Base-by-base conservation (phyloP, 2,888 invertebrate genomes). In the Eudasyphora cyanicolor region DNA sequence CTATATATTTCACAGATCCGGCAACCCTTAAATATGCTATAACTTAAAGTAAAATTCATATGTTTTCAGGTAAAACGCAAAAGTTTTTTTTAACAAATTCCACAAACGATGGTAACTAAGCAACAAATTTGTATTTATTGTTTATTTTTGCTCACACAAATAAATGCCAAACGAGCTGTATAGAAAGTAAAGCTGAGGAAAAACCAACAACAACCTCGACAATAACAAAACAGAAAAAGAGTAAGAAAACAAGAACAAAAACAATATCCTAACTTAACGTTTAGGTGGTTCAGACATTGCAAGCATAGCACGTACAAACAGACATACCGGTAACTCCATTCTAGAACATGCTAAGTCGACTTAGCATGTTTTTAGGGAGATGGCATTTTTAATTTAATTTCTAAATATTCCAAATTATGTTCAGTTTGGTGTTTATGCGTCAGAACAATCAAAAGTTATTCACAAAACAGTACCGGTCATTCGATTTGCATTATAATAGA, bases 71-170 rank as follows among this genome's bases (percentile, higher is more conserved):
- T 73, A 60, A 60, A 27, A 60, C 29, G 8, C 21, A 49, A 10
- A 49, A n/a, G n/a, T n/a, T n/a, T n/a, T n/a, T n/a, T n/a, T 10
- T 35, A 5, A 35, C 35, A 49, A 7, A 49, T 49, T 64, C 21
- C 64, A 27, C 35, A 32, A 64, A 21, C 35, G 19, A 35, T 73
- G 49, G 76, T 80, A 80, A 80, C 74, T 80, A 80, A 57, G 77
- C 75, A 80, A 78, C 80, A 71, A 71, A 54, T 80, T 77, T 80
- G 12, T 75, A 75, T 80, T 77, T 83, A 77, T 80, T 80, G 70
- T 64, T 57, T 70, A 64, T 57, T 67, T 45, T n/a, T n/a, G n/a
- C 64, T 74, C 64, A 54, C 24, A 77, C 45, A 75, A 42, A 75
- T 24, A 62, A 75, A 76, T 51, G 24, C 12, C 49, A 54, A 24